Evolutionary conservation across 1,140 invertebrate species (phyloP), one percentile per base, ranked within the genome.

Genomic region (Elymnias hypermnestra): DNA sequence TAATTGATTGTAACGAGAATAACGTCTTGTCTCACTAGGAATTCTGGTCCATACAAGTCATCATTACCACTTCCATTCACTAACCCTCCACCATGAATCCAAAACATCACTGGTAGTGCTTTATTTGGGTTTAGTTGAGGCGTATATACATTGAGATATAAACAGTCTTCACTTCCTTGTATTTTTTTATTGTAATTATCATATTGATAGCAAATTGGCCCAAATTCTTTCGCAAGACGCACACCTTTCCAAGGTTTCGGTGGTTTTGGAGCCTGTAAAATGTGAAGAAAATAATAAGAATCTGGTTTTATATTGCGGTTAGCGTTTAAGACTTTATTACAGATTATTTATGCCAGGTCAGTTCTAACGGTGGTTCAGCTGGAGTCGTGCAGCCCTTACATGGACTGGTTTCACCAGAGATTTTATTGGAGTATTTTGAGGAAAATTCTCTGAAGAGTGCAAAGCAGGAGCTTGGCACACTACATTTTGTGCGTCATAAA

Each of bases 91-190:
- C 93, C 67, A 28, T 71, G 63, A 7, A 71, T 63, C 28, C 36
- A 71, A 1, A 71, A 41, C 61, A 87, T 53, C 89, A 83, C 79
- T n/a, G 79, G 76, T 8, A 63, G 18, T 2, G 40, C 53, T 5
- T 49, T 86, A 0, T 14, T 8, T 1, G 66, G 65, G 4, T 46
- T 36, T 2, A 69, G 6, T 7, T 67, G 63, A 10, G 90, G 89
- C 5, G 87, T 79, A 63, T 88, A 91, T 12, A 91, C 89, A 55
- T 91, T 91, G 7, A 91, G 63, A 55, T 88, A 90, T 0, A 92
- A 67, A 53, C 91, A 92, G 61, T 92, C 89, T 72, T 87, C 83
- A 23, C 46, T 61, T 3, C 88, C 88, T 18, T 48, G 9, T 15
- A 29, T 15, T 3, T 26, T 4, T 40, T 8, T 45, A 35, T 8